Evolutionary conservation across 2,113 vertebrate species (phyloP).

Genomic region (Lipophrys pholis): DNA sequence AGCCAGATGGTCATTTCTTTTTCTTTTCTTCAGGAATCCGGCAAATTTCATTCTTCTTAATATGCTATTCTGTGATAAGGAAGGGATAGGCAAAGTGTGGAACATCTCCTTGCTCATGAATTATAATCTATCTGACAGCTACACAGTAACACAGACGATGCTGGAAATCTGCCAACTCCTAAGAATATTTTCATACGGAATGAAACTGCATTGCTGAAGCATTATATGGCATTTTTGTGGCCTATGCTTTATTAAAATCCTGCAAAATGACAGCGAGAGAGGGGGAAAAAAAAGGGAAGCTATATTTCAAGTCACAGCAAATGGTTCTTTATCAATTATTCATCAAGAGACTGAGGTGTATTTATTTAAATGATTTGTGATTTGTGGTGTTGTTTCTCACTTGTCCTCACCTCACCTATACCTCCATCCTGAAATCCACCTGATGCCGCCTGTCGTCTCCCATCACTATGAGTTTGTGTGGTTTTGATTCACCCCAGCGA

Average conservation of each 20-base stretch:
- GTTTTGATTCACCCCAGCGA: constrained; percentile 26
- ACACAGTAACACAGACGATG: constrained; percentile 30
- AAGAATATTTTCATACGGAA: constrained; percentile 58
- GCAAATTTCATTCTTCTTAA: constrained; percentile 56
- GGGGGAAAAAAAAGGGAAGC: constrained; percentile 3
- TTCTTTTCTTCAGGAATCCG: constrained; percentile 28
- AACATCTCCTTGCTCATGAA: constrained; percentile 65
- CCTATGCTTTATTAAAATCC: constrained; percentile 50
- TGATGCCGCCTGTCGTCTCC: constrained; percentile 10
- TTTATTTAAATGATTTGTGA: constrained; percentile 18
- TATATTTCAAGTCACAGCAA: constrained; percentile 17
- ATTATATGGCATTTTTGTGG: constrained; percentile 43
- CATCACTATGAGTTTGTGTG: constrained; percentile 2
- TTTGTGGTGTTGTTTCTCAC: not conserved
- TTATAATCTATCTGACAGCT: constrained; percentile 71
- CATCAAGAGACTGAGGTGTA: not conserved
- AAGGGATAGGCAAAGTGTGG: constrained; percentile 43
- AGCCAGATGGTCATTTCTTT: constrained; percentile 43
- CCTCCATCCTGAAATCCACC: not conserved
- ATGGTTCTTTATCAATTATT: constrained; percentile 28
- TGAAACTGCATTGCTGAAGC: constrained; percentile 44
- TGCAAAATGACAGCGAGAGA: constrained; percentile 22
- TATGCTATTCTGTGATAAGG: constrained; percentile 53
- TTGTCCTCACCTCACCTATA: not conserved
- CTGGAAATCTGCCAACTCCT: constrained; percentile 39